Percentiles rank a stretch among this genome's conserved stretches.
Evolutionary conservation across 2,113 vertebrate genomes (phyloP).

Genomic region (Pantherophis guttatus): DNA sequence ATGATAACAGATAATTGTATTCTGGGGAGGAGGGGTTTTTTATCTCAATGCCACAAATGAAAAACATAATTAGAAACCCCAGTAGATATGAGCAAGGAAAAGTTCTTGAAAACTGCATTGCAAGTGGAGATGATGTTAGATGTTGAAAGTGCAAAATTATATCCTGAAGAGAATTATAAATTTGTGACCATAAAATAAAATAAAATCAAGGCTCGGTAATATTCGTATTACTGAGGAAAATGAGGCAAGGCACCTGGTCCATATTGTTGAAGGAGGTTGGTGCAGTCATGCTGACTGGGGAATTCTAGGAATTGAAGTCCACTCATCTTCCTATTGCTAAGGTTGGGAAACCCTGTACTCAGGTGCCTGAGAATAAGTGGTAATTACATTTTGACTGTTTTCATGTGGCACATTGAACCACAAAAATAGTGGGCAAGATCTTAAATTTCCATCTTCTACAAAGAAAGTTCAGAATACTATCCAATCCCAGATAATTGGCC

Average conservation of each 20-base stretch:
- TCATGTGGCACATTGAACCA: neutral
- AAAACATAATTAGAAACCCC: slow-evolving; percentile 25
- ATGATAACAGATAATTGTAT: neutral
- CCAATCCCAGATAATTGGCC: neutral
- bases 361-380: neutral
- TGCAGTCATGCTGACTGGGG: neutral
- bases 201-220: too few species aligned
- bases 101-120: slow-evolving; percentile 14
- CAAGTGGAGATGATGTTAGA: neutral
- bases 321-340: neutral
- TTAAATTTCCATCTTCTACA: neutral
- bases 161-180: neutral
- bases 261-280: neutral
- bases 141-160: neutral
- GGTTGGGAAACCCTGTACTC: neutral
- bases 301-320: neutral
- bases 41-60: neutral
- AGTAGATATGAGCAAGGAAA: neutral
- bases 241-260: neutral
- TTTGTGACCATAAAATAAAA: neutral
- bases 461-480: neutral
- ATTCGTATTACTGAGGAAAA: too few species aligned
- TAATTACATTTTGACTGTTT: neutral
- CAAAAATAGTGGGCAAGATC: neutral
- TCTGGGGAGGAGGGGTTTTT: neutral